These are phyloP conservation scores for Xanthia icteritia DNA, from an alignment of 2,888 invertebrate genomes.

Conservation along the genomic window DNA sequence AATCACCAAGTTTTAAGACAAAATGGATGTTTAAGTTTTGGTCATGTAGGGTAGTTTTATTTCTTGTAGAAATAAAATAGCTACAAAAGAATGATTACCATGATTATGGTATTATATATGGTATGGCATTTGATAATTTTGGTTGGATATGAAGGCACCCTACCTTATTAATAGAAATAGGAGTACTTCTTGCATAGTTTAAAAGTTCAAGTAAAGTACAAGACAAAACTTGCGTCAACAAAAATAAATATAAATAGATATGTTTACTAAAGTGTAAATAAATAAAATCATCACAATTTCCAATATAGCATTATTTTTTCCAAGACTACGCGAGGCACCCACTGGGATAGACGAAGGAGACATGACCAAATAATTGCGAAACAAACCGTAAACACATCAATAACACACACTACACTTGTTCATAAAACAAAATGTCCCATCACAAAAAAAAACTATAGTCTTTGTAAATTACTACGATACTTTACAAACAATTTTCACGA, in stretches of 20 bases:
- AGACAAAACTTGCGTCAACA: neutral
- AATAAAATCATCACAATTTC: conserved; percentile 7
- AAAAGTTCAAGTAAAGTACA: conserved; percentile 18
- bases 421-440: conserved; percentile 63
- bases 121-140: neutral
- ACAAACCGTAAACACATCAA: conserved; percentile 86
- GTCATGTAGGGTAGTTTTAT: neutral
- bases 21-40: conserved; percentile 3
- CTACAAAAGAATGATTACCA: neutral
- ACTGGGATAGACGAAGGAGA: conserved; percentile 70
- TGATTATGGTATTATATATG: no score
- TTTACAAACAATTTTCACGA: conserved; percentile 47
- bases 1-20: neutral
- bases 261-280: neutral
- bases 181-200: conserved; percentile 18
- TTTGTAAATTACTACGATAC: conserved; percentile 29
- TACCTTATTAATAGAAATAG: neutral
- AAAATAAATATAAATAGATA: conserved; percentile 3
- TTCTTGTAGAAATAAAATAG: neutral
- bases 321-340: conserved; percentile 65
- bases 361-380: conserved; percentile 80
- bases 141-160: neutral
- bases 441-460: conserved; percentile 51
- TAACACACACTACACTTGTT: conserved; percentile 72
- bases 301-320: conserved; percentile 41